Evolutionary conservation across 2,113 vertebrate species (phyloP), one percentile per base, ranked within the genome.

Genomic region (Gasterosteus nipponicus): DNA sequence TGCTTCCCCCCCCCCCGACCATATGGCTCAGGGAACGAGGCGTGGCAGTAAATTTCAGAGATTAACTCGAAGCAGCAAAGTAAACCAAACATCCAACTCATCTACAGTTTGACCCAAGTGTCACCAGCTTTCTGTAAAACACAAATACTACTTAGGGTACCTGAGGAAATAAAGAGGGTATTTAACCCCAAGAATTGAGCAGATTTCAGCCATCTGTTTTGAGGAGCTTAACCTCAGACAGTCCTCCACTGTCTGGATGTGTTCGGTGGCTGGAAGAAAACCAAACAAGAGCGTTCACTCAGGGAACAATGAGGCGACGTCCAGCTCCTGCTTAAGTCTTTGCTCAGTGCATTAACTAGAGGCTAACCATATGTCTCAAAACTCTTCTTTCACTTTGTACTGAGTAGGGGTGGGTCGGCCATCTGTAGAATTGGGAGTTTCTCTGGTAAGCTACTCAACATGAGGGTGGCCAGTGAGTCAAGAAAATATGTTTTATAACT

Each of bases 201-300:
- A 92, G 90, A 92, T 92, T 90, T 91, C 49, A 86, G 81, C 92
- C 91, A 94, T 94, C 92, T 94, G 93, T 91, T 86, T 89, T 87
- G 68, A 86, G 77, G 84, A 85, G 86, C 88, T 91, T 92, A 93
- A 87, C 81, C 83, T 87, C 69, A 80, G 80, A 87, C 75, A 89
- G 85, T 89, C 78, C 67, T 87, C 79, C 86, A 83, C 82, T 78
- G 66, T 83, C 82, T 90, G 78, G 15, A 64, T 67, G 73, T 62
- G 71, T 84, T 83, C 67, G 22, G 77, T 69, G 76, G 78, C 80
- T 69, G 80, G 78, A 74, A 54, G 77, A 83, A 85, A 88, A 82
- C 31, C 77, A 91, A 90, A 91, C 73, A 85, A 63, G 66, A 69
- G 67, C 19, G 26, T 80, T 84, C 73, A 79, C 59, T 56, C 44